These are phyloP conservation scores for Addax nasomaculatus DNA, from an alignment of 2,113 vertebrate genomes.

Conservation along the genomic window DNA sequence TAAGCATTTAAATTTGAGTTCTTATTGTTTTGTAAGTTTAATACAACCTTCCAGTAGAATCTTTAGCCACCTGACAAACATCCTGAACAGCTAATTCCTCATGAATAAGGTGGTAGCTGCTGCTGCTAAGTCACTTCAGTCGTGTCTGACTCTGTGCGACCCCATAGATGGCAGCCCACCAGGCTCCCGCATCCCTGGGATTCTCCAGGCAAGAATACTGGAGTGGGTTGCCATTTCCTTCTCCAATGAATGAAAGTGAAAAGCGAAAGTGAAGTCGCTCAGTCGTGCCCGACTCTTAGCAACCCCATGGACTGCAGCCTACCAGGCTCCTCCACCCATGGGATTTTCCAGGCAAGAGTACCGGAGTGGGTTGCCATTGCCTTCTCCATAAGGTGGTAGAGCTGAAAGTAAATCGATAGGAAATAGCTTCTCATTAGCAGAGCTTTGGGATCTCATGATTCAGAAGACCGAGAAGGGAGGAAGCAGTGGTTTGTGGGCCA, in stretches of 20 bases:
- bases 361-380: too few relatives aligned
- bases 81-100: not conserved
- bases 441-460: not conserved
- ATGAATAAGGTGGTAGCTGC: not conserved
- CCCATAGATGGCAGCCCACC: too few relatives aligned
- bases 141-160: accelerated
- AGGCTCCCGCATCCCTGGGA: too few relatives aligned
- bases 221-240: too few relatives aligned
- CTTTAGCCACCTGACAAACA: not conserved
- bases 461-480: not conserved
- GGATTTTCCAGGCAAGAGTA: too few relatives aligned
- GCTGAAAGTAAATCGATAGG: not conserved
- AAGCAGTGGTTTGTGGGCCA: not conserved
- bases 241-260: too few relatives aligned
- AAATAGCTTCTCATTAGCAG: not conserved
- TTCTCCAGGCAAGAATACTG: too few relatives aligned
- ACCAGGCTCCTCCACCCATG: too few relatives aligned
- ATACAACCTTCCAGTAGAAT: not conserved
- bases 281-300: too few relatives aligned
- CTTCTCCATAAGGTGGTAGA: not conserved
- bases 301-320: too few relatives aligned
- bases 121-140: too few relatives aligned
- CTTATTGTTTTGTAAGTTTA: not conserved
- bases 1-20: not conserved
- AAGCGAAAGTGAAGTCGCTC: too few relatives aligned